These are phyloP conservation scores for Lathronympha strigana DNA, from an alignment of 2,888 invertebrate species.

Conservation along the genomic window DNA sequence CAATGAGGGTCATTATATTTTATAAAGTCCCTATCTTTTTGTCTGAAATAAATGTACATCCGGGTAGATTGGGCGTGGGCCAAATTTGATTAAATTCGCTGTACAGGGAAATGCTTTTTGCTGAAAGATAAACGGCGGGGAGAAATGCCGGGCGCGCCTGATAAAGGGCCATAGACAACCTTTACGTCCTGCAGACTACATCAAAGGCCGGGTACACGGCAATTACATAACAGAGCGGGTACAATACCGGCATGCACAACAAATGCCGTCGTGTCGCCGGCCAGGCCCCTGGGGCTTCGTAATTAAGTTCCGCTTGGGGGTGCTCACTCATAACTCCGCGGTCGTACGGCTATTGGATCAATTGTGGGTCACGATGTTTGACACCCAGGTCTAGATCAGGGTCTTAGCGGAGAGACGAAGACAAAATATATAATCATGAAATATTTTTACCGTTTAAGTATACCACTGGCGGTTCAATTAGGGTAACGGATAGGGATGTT, in stretches of 20 bases:
- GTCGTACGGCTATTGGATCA: slow-evolving; percentile 28
- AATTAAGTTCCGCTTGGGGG: slow-evolving; percentile 70
- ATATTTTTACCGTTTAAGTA: no score
- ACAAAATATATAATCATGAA: background rate
- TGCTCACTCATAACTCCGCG: slow-evolving; percentile 55
- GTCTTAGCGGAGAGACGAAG: background rate
- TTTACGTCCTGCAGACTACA: slow-evolving; percentile 50
- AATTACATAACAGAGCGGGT: slow-evolving; percentile 66
- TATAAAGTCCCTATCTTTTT: slow-evolving; percentile 58
- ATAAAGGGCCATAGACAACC: slow-evolving; percentile 39
- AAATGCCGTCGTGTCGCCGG: slow-evolving; percentile 71
- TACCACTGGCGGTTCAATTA: no score
- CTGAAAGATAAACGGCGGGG: slow-evolving; percentile 40
- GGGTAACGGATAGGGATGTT: no score
- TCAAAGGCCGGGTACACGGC: slow-evolving; percentile 59
- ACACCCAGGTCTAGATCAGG: slow-evolving; percentile 14
- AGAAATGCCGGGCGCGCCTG: slow-evolving; percentile 33
- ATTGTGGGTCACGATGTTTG: slow-evolving; percentile 34
- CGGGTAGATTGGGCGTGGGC: slow-evolving; percentile 26
- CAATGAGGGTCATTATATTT: slow-evolving; percentile 73
- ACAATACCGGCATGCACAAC: slow-evolving; percentile 64
- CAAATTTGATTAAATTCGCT: slow-evolving; percentile 29
- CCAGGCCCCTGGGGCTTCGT: slow-evolving; percentile 74
- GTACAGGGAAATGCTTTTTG: slow-evolving; percentile 41
- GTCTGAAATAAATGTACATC: slow-evolving; percentile 37